Conservation (phyloP, 2,888 invertebrate genomes). For the Lasius platythorax region DNA sequence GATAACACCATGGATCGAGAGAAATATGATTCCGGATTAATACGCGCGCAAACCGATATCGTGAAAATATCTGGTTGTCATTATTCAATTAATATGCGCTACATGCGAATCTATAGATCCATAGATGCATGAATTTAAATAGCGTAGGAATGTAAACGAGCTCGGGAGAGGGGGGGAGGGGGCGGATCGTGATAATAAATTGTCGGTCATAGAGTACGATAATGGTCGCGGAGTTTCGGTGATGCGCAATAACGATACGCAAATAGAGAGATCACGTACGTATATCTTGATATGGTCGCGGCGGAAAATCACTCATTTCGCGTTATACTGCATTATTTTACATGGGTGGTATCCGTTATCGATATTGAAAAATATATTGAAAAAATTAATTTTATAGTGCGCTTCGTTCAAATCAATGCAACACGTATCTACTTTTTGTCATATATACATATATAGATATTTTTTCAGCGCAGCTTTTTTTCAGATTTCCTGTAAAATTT, state of each 20-base stretch:
- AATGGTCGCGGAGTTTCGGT: conserved; percentile 24
- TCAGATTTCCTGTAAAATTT: not conserved
- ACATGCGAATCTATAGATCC: not conserved
- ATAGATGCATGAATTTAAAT: conserved; percentile 29
- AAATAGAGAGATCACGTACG: conserved; percentile 18
- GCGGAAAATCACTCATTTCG: not conserved
- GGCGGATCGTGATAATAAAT: conserved; percentile 31
- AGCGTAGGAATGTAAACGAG: conserved; percentile 23
- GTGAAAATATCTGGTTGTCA: conserved; percentile 32
- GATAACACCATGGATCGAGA: conserved; percentile 9
- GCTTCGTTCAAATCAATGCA: not conserved
- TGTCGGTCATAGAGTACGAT: conserved; percentile 28
- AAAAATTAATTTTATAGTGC: conserved; percentile 13
- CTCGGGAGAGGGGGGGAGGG: not conserved
- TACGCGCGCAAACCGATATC: conserved; percentile 27
- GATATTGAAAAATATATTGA: conserved; percentile 13
- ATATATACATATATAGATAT: not conserved
- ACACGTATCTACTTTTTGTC: not conserved
- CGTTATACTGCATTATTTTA: not conserved
- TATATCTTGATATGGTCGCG: not conserved
- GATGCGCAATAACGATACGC: conserved; percentile 39
- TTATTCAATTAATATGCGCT: conserved; percentile 47
- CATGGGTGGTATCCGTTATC: not conserved
- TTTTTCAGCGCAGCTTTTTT: not conserved
- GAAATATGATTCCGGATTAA: conserved; percentile 30